Percentiles rank a stretch among this genome's conserved stretches.
Conservation (phyloP, 2,113 vertebrate species). For the Chionis minor region DNA sequence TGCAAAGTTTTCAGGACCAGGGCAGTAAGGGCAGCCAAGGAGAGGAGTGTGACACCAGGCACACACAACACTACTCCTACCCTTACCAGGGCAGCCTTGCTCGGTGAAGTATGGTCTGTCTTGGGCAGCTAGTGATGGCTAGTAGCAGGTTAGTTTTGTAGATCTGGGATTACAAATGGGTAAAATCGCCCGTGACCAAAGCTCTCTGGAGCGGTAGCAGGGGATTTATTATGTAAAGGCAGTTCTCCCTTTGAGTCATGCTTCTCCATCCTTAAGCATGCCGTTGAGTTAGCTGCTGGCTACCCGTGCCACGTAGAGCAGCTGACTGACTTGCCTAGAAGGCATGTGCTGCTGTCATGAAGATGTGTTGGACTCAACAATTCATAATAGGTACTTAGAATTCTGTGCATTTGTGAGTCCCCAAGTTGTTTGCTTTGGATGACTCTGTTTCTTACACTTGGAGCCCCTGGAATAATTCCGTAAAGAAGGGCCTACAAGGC, state of each 20-base stretch:
- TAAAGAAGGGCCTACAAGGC: not conserved
- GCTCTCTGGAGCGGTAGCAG: not conserved
- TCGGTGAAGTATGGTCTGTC: fast-evolving
- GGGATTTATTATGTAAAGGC: not conserved
- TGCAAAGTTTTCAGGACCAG: not conserved
- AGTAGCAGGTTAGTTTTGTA: not conserved
- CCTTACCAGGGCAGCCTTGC: not conserved
- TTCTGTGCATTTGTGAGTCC: not conserved
- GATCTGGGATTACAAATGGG: not conserved
- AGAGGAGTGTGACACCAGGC: not conserved
- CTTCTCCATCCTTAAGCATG: not conserved
- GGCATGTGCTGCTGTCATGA: not conserved
- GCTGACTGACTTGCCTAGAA: not conserved
- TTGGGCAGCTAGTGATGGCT: not conserved
- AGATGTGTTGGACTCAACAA: not conserved
- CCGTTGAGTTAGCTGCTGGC: not conserved
- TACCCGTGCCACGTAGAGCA: not conserved
- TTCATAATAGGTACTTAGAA: not conserved
- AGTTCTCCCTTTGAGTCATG: not conserved
- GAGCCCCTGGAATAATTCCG: not conserved
- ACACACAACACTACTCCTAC: not conserved
- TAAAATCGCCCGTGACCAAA: not conserved
- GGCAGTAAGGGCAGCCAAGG: not conserved
- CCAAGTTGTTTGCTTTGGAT: not conserved
- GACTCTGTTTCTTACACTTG: not conserved